Evolutionary conservation across 2,888 invertebrate species (phyloP).

Genomic region (Nezara viridula): DNA sequence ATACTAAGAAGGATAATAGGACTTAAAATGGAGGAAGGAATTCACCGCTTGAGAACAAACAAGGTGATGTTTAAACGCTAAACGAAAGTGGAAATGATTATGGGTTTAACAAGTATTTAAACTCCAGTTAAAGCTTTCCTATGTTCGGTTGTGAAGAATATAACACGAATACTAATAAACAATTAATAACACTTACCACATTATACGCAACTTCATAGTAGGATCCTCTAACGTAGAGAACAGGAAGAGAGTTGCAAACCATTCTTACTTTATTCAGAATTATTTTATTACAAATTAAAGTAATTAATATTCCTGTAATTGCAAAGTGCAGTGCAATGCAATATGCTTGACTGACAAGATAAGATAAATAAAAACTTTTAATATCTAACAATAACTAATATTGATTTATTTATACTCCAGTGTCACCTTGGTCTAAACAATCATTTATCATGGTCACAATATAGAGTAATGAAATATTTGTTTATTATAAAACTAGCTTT

Average conservation of each 20-base stretch:
- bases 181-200: slow-evolving; percentile 76
- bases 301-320: not conserved
- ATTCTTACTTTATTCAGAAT: slow-evolving; percentile 14
- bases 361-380: not conserved
- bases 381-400: not conserved
- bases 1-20: too few species aligned
- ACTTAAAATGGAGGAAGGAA: too few species aligned
- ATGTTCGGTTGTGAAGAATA: not conserved
- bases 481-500: not conserved
- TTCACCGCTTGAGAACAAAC: too few species aligned
- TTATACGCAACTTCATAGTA: slow-evolving; percentile 91
- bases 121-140: too few species aligned
- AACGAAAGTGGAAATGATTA: too few species aligned
- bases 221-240: slow-evolving; percentile 82
- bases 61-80: too few species aligned
- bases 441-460: not conserved
- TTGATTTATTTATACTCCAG: not conserved
- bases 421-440: not conserved
- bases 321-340: not conserved
- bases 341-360: not conserved
- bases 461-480: not conserved
- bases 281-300: not conserved
- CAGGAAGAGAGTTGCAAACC: slow-evolving; percentile 78
- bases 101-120: too few species aligned
- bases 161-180: not conserved